Base-by-base conservation (phyloP, 2,797 vertebrate species). In the Sebastes glaucus region DNA sequence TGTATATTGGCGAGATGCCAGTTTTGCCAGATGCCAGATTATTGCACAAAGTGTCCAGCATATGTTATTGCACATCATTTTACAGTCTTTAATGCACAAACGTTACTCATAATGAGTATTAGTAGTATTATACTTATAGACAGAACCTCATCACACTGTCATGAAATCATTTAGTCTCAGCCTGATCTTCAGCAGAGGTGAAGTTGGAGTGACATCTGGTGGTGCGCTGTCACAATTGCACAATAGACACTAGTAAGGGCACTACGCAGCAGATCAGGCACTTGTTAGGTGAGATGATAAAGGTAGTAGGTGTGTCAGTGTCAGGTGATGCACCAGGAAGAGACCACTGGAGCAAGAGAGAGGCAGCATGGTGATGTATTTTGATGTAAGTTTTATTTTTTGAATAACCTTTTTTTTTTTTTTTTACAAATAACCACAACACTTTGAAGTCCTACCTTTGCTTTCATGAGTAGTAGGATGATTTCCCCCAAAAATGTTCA, bases 201-300 rank as follows among this genome's bases (percentile, higher is more conserved):
- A 77, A 32, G 80, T 16, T 71, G 22, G 32, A 79, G 81, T 11
- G 91, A 82, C 94, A 88, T 20, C 94, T 94, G 61, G 76, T 90
- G 94, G 91, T 69, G 4, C 0, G 5, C 4, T 1, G 2, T 18
- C 30, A 28, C 23, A 84, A 25, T 1, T 85, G 74, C 91, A 80
- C 2, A 13, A 35, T 10, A 38, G 33, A 16, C n/a, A 63, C 11
- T 9, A 23, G 33, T 8, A 22, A n/a, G 28, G 20, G 4, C 28
- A 23, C 61, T 23, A 23, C 38, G 33, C n/a, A 16, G 32, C n/a
- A 23, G 32, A 63, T n/a, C 7, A 35, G 0, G 33, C 61, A 64
- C 32, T 16, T 22, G 33, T 63, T 0, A 7, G n/a, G n/a, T 38
- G 3, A 0, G 5, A 23, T 38, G 7, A 64, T 38, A 1, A 38